Evolutionary conservation across 2,888 invertebrate species (phyloP), one percentile per base, ranked within the genome.

Genomic region (Sabatieria punctata): DNA sequence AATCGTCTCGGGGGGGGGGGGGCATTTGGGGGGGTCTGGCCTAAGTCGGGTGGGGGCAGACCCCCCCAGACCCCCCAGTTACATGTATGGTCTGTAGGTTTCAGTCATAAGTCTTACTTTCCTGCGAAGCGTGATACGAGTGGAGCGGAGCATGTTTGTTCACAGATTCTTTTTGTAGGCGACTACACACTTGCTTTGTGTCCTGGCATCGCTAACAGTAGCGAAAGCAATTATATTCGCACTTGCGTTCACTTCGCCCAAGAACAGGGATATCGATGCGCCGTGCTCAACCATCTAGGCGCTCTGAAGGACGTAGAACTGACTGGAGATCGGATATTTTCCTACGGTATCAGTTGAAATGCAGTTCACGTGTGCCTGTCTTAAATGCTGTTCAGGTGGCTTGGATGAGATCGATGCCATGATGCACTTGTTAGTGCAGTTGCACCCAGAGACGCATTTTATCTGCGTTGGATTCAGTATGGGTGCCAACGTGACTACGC

Each of bases 161-260:
- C n/a, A n/a, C n/a, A n/a, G n/a, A n/a, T n/a, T 13, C 19, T 8
- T 19, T 18, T 38, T 38, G n/a, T 21, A 38, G 85, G 83, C 73
- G 83, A 85, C 65, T 75, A 83, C 56, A 85, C 84, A 2, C 76
- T 88, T 50, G 83, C 84, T 13, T 79, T 88, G 57, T 84, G 84
- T 60, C 82, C 85, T 42, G 89, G 89, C 50, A 88, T 91, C 60
- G 86, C 86, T 42, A 91, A 89, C 70, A 83, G 83, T 40, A 88
- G 88, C 40, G 89, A 91, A 69, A 85, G 84, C 62, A 81, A 85
- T 43, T 91, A 91, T 69, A 85, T 91, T 51, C 75, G 88, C 51
- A 86, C 88, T 3, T 85, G 85, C 68, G 86, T 89, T 11, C 82
- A 85, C 64, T 81, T 85, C 69, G 85, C 85, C 15, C 85, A 86